These are phyloP conservation scores for Hipposideros larvatus DNA, from an alignment of 2,797 vertebrate species.

Conservation along the genomic window DNA sequence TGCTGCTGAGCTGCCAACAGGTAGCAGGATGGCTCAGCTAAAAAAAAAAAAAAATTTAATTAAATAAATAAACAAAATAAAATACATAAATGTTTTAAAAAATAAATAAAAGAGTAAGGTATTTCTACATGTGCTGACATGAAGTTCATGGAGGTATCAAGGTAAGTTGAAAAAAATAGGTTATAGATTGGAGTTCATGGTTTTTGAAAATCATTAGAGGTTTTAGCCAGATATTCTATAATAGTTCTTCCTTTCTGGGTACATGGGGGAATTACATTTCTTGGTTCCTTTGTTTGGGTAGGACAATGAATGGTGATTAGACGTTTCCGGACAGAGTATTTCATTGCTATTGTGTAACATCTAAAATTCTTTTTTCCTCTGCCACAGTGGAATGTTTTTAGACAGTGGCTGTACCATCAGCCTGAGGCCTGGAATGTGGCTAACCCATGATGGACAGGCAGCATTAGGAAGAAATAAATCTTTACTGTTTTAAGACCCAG, in stretches of 20 bases:
- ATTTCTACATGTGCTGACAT: not conserved
- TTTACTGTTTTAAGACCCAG: not conserved
- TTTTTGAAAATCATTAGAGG: not conserved
- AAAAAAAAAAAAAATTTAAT: too few relatives aligned
- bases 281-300: not conserved
- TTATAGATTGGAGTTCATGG: not conserved
- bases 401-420: not conserved
- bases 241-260: not conserved
- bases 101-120: not conserved
- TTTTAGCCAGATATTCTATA: not conserved
- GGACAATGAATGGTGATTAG: not conserved
- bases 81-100: not conserved
- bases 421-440: not conserved
- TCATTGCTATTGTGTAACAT: not conserved
- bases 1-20: too few relatives aligned
- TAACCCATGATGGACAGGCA: not conserved
- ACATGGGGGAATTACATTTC: not conserved
- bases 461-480: not conserved
- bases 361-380: not conserved
- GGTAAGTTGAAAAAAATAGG: not conserved
- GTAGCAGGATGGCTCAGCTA: too few relatives aligned
- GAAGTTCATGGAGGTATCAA: not conserved
- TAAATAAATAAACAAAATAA: too few relatives aligned
- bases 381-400: not conserved
- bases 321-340: not conserved